A percentile compares a stretch with the other conserved stretches of the same genome.
phyloP scores from a whole-genome alignment of 1,140 invertebrate genomes.

The Sitophilus oryzae region DNA sequence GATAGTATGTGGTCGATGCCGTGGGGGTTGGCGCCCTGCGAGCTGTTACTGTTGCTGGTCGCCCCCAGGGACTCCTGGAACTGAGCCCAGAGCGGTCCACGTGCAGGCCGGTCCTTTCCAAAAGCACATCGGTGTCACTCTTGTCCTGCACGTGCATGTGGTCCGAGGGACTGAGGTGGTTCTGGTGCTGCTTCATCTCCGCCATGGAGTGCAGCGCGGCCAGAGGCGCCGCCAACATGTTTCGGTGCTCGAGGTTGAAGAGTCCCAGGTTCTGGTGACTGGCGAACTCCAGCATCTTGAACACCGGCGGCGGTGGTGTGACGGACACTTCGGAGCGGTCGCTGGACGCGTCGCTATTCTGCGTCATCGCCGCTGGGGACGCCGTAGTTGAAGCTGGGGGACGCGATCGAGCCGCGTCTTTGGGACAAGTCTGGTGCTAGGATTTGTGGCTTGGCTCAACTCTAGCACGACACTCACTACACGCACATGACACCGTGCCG shows the following conservation, averaged over 20 bases:
- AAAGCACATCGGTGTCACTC: constrained; percentile 43
- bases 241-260: constrained; percentile 42
- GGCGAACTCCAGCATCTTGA: constrained; percentile 44
- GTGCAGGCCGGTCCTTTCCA: constrained; percentile 43
- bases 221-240: constrained; percentile 60
- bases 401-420: constrained; percentile 41
- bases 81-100: constrained; percentile 41
- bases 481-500: constrained; percentile 32
- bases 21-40: constrained; percentile 71
- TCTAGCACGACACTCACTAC: constrained; percentile 12
- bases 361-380: constrained; percentile 44
- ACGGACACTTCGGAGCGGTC: constrained; percentile 44
- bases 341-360: constrained; percentile 45
- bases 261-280: constrained; percentile 42
- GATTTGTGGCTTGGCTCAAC: too few relatives aligned
- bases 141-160: constrained; percentile 41
- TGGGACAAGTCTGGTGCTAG: constrained; percentile 12
- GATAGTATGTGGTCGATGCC: constrained; percentile 93
- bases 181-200: constrained; percentile 60
- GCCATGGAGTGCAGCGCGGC: constrained; percentile 92
- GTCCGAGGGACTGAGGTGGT: constrained; percentile 39
- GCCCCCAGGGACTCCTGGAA: constrained; percentile 39
- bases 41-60: constrained; percentile 53
- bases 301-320: constrained; percentile 40
- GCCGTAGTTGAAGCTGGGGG: constrained; percentile 40